Conservation (phyloP, 2,888 invertebrate species). For the Dryococelus australis region DNA sequence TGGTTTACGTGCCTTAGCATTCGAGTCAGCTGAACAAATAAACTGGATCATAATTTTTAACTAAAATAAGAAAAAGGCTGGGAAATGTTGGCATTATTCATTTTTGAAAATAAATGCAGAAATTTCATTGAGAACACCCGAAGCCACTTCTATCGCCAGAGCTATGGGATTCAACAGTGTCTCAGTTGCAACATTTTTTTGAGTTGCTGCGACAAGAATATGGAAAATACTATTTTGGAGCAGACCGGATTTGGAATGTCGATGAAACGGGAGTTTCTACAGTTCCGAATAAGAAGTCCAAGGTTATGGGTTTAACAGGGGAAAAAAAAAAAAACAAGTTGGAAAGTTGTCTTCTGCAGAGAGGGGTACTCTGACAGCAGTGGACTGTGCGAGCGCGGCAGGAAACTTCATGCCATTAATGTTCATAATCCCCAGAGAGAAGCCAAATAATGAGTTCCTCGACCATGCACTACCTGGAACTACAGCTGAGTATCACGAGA, state of each 20-base stretch:
- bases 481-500: neutral
- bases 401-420: constrained; percentile 53
- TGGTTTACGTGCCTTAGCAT: neutral
- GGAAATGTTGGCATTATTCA: neutral
- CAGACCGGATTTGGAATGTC: too few species aligned
- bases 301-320: too few species aligned
- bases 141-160: neutral
- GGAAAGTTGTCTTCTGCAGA: constrained; percentile 50
- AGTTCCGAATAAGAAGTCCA: too few species aligned
- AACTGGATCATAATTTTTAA: neutral
- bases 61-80: neutral
- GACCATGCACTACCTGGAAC: constrained; percentile 33
- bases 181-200: neutral
- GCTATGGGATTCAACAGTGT: too few species aligned
- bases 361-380: constrained; percentile 50
- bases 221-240: too few species aligned
- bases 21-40: neutral
- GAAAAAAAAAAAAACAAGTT: too few species aligned
- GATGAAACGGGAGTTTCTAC: too few species aligned
- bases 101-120: neutral
- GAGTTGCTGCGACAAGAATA: too few species aligned
- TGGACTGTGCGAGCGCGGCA: constrained; percentile 51
- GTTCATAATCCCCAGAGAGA: constrained; percentile 53
- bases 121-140: neutral
- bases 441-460: constrained; percentile 45